Percentiles rank a stretch among this genome's conserved stretches.
These are phyloP conservation scores for Pangasius sanitwongsei DNA, from an alignment of 2,797 vertebrate genomes.

Conservation along the genomic window DNA sequence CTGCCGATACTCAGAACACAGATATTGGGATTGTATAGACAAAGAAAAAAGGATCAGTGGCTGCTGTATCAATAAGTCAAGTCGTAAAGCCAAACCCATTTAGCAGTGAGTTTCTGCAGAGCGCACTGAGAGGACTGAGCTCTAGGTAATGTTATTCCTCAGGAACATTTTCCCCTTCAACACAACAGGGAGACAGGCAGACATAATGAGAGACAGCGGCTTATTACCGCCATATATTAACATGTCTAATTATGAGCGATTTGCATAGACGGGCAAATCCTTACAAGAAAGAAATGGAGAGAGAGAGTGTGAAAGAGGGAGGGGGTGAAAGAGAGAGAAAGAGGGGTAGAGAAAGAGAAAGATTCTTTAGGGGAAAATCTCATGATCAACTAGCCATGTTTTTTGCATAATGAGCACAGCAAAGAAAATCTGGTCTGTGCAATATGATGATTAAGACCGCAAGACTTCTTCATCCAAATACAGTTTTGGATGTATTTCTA, in stretches of 20 bases:
- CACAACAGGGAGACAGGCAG: slow-evolving; percentile 56
- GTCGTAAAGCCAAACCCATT: slow-evolving; percentile 18
- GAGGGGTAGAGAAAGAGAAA: neutral
- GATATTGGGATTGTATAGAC: slow-evolving; percentile 17
- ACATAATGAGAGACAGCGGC: slow-evolving; percentile 60
- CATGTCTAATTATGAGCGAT: slow-evolving; percentile 63
- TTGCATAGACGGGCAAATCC: slow-evolving; percentile 51
- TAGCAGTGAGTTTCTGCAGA: slow-evolving; percentile 17
- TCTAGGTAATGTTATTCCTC: slow-evolving; percentile 49
- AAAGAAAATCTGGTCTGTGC: neutral
- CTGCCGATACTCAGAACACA: neutral
- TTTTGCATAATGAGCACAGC: slow-evolving; percentile 14
- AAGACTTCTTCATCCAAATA: neutral
- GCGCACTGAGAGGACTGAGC: slow-evolving; percentile 20
- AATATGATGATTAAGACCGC: neutral
- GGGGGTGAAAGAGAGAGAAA: slow-evolving; percentile 46
- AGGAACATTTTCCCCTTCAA: slow-evolving; percentile 50
- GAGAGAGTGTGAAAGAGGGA: slow-evolving; percentile 24
- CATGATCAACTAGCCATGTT: slow-evolving; percentile 14
- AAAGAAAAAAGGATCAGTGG: slow-evolving; percentile 12
- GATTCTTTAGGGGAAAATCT: slow-evolving; percentile 21
- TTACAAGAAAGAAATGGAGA: slow-evolving; percentile 15
- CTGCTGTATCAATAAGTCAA: slow-evolving; percentile 23
- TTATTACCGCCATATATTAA: slow-evolving; percentile 63
- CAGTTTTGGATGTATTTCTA: neutral